These are phyloP conservation scores for Oxycera nigricornis DNA, from an alignment of 2,888 invertebrate species.

Conservation along the genomic window DNA sequence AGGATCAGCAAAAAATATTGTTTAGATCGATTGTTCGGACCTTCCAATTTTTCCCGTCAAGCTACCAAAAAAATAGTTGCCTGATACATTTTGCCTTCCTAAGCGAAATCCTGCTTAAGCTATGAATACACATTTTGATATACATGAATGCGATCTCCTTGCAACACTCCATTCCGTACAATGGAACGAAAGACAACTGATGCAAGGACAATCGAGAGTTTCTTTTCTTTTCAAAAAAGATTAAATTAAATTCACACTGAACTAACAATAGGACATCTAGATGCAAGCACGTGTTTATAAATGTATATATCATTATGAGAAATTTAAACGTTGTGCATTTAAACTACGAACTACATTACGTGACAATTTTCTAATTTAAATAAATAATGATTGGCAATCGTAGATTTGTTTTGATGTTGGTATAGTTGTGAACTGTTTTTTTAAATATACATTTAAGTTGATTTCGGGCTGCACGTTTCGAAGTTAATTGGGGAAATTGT, in stretches of 20 bases:
- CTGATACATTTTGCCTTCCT: no score
- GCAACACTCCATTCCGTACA: neutral
- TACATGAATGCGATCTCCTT: neutral
- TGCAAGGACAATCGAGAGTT: neutral
- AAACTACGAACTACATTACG: neutral
- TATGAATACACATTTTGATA: neutral
- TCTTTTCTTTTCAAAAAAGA: neutral
- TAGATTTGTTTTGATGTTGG: neutral
- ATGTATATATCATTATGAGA: neutral
- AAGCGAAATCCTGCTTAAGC: neutral
- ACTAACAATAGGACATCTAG: neutral
- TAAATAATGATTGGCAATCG: constrained; percentile 5
- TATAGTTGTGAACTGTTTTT: neutral
- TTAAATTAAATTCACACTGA: neutral
- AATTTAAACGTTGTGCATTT: neutral
- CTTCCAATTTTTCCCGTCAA: neutral
- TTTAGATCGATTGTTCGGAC: neutral
- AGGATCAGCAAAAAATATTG: neutral
- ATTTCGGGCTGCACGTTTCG: neutral
- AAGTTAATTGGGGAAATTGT: neutral
- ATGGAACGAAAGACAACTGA: neutral
- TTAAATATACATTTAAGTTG: neutral
- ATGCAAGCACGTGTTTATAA: neutral
- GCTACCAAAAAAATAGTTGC: neutral
- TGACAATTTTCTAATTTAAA: neutral